phyloP scores from a whole-genome alignment of 2,888 invertebrate genomes.

The Trissolcus japonicus region DNA sequence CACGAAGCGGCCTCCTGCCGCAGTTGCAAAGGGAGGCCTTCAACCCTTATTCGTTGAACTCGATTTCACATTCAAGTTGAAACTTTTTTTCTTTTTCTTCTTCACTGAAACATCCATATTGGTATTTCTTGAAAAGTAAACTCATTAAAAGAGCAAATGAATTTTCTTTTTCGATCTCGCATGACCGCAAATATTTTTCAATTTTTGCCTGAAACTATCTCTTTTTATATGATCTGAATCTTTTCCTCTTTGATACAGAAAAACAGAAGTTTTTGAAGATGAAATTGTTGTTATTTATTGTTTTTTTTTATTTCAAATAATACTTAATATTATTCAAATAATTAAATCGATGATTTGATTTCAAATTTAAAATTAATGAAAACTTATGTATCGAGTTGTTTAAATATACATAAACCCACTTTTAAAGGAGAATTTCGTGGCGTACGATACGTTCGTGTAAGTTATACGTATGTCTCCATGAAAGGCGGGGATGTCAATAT shows the following conservation, averaged over 20 bases:
- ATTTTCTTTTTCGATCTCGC: constrained; percentile 59
- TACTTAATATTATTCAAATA: constrained; percentile 1
- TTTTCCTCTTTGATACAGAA: background rate
- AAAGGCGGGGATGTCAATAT: constrained; percentile 72
- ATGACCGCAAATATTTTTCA: constrained; percentile 1
- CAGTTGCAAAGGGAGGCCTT: constrained; percentile 56
- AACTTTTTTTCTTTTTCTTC: constrained; percentile 62
- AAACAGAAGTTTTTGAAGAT: no score
- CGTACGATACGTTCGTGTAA: constrained; percentile 53
- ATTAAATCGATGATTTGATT: constrained; percentile 3
- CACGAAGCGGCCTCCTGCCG: constrained; percentile 66
- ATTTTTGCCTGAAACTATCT: constrained; percentile 14
- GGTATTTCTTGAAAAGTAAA: constrained; percentile 68
- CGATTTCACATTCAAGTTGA: constrained; percentile 62
- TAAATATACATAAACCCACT: constrained; percentile 47
- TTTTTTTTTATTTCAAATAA: background rate
- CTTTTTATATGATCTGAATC: background rate
- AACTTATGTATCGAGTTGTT: constrained; percentile 32
- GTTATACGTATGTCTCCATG: constrained; percentile 58
- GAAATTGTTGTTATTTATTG: background rate
- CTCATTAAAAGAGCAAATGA: constrained; percentile 70
- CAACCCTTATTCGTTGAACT: constrained; percentile 65
- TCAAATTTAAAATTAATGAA: constrained; percentile 45
- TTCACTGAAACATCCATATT: constrained; percentile 48
- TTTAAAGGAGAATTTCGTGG: constrained; percentile 43